Percentiles rank a stretch among this genome's conserved stretches.
phyloP scores from a whole-genome alignment of 1,140 invertebrate species.

The Telenomus remus region DNA sequence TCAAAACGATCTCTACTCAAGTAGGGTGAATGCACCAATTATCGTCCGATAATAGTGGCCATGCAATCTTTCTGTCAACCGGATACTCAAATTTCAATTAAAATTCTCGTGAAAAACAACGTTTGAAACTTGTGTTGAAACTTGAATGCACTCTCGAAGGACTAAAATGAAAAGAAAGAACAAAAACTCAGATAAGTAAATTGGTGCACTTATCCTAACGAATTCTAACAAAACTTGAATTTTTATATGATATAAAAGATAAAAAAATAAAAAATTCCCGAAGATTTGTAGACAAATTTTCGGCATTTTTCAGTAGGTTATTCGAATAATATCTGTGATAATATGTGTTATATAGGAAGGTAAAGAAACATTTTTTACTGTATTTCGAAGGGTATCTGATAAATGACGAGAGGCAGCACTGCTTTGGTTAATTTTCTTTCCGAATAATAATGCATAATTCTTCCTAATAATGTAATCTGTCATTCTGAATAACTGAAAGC shows the following conservation, averaged over 20 bases:
- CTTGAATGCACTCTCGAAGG: background rate
- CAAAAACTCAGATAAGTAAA: background rate
- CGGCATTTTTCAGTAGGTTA: constrained; percentile 30
- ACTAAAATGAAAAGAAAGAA: constrained; percentile 5
- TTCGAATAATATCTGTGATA: constrained; percentile 54
- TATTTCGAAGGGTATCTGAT: constrained; percentile 9
- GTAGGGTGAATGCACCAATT: background rate
- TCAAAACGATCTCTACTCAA: constrained; percentile 29
- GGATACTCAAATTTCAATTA: no score
- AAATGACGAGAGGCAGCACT: constrained; percentile 35
- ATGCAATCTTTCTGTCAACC: no score
- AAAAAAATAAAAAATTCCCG: constrained; percentile 8
- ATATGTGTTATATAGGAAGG: constrained; percentile 43
- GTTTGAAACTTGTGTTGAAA: no score
- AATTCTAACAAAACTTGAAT: no score
- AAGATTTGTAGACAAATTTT: constrained; percentile 25
- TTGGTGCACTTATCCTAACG: no score
- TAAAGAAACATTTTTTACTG: constrained; percentile 32
- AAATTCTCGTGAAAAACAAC: no score
- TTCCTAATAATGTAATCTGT: constrained; percentile 46
- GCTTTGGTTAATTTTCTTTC: constrained; percentile 40
- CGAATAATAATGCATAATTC: constrained; percentile 38
- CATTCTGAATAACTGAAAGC: constrained; percentile 34
- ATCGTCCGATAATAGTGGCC: no score
- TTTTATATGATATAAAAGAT: no score